Percentiles rank a stretch among this genome's conserved stretches.
Conservation (phyloP, 2,797 vertebrate species). For the Decapterus maruadsi region DNA sequence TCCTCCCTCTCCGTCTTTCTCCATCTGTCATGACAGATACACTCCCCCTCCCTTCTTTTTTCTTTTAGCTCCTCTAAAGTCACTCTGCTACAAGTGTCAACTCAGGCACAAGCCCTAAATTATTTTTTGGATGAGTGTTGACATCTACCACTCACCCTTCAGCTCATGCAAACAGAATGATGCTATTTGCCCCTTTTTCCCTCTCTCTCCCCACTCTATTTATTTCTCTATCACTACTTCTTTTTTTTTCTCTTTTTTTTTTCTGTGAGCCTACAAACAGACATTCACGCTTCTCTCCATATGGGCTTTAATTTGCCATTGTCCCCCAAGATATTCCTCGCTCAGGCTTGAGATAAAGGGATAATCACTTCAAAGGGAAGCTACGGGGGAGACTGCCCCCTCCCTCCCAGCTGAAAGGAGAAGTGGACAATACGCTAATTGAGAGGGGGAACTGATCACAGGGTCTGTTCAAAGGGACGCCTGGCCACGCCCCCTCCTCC, state of each 20-base stretch:
- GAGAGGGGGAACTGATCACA: constrained; percentile 98
- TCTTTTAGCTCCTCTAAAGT: constrained; percentile 64
- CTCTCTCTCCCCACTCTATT: constrained; percentile 49
- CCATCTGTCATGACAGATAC: constrained; percentile 67
- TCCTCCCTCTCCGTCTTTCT: constrained; percentile 57
- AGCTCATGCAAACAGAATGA: constrained; percentile 67
- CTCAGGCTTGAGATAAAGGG: constrained; percentile 99
- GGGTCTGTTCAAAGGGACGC: constrained; percentile 93
- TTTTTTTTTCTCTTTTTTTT: constrained; percentile 46
- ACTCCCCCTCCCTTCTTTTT: constrained; percentile 22
- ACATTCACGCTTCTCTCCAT: constrained; percentile 90
- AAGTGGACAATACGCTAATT: constrained; percentile 99
- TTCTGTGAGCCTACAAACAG: constrained; percentile 82
- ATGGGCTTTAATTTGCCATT: constrained; percentile 92
- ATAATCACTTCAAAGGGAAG: constrained; percentile 99
- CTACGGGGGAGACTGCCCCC: constrained; percentile 87
- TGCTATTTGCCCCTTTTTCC: constrained; percentile 50
- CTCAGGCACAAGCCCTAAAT: constrained; percentile 73
- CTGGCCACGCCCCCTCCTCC: constrained; percentile 84
- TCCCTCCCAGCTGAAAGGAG: constrained; percentile 90
- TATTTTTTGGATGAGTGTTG: constrained; percentile 71
- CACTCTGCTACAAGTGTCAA: constrained; percentile 79
- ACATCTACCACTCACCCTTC: constrained; percentile 64
- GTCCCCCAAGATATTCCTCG: constrained; percentile 93
- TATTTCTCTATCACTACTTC: constrained; percentile 63